Base-by-base conservation (phyloP, 2,888 invertebrate species). In the Tenthredo mesomela region DNA sequence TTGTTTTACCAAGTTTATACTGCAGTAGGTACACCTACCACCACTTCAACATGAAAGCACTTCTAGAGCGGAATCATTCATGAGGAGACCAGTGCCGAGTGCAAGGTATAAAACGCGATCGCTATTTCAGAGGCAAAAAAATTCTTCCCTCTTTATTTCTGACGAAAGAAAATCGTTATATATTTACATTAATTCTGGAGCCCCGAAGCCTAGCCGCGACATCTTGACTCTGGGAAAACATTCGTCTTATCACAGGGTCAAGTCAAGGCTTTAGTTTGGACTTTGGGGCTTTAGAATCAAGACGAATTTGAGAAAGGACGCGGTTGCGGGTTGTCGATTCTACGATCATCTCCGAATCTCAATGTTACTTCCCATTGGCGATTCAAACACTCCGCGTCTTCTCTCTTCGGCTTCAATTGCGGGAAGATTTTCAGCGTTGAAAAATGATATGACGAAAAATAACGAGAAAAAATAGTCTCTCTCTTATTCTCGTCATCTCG, bases 231-330 rank as follows among this genome's bases (percentile, higher is more conserved):
- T 61, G 25, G 61, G 3, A 61, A 21, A 9, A 10, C 21, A 61
- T 61, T 61, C 21, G 25, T 61, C 61, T 61, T 61, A 10, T 61
- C 61, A 3, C 61, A 12, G 21, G 70, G 37, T 70, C 70, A 37
- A 37, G n/a, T 29, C 70, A 7, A 6, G 70, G 37, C 18, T 9
- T n/a, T 12, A 37, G n/a, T 70, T 70, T 9, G n/a, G n/a, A 70
- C 37, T 70, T 70, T 7, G 70, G 9, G 70, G 70, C 70, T 70
- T 70, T 29, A n/a, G 70, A n/a, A 70, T 37, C 18, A n/a, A n/a
- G 70, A n/a, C 37, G n/a, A 9, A 70, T 37, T 37, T 33, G 70
- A 7, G 37, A 37, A 70, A 70, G 33, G 70, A 33, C 15, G n/a
- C 18, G 37, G 70, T 70, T 70, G 7, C 6, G 70, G 37, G 37